Evolutionary conservation across 2,113 vertebrate species (phyloP).

Genomic region (Pipra filicauda): DNA sequence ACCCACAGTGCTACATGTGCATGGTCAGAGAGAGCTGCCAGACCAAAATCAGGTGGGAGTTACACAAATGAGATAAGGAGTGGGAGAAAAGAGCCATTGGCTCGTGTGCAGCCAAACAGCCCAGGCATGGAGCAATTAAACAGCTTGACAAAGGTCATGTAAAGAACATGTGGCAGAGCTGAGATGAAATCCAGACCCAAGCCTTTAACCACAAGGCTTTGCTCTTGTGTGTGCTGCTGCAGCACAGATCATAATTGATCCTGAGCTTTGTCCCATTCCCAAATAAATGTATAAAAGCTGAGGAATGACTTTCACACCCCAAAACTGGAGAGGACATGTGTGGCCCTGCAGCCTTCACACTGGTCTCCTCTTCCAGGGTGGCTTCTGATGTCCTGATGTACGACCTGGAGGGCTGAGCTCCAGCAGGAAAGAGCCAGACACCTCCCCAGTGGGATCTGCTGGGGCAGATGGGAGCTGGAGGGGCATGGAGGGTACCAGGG

Average conservation of each 20-base stretch:
- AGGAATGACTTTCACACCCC: neutral
- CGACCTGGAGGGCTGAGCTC: neutral
- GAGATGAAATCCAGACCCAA: neutral
- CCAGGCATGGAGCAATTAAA: neutral
- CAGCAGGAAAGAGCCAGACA: neutral
- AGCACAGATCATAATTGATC: neutral
- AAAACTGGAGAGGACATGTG: neutral
- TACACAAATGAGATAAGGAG: neutral
- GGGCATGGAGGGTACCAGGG: accelerated
- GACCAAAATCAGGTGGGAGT: neutral
- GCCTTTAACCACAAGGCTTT: neutral
- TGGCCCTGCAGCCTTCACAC: neutral
- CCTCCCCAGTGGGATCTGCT: neutral
- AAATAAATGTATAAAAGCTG: neutral
- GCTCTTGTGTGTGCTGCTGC: neutral
- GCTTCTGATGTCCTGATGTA: neutral
- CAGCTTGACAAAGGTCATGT: neutral
- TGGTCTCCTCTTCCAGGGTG: neutral
- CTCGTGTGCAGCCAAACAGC: neutral
- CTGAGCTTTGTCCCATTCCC: neutral
- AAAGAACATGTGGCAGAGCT: neutral
- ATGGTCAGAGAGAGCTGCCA: neutral
- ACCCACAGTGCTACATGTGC: neutral
- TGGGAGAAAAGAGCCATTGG: neutral
- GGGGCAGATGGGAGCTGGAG: neutral